Evolutionary conservation across 2,797 vertebrate species (phyloP), one percentile per base, ranked within the genome.

Genomic region (Sardinella longiceps): DNA sequence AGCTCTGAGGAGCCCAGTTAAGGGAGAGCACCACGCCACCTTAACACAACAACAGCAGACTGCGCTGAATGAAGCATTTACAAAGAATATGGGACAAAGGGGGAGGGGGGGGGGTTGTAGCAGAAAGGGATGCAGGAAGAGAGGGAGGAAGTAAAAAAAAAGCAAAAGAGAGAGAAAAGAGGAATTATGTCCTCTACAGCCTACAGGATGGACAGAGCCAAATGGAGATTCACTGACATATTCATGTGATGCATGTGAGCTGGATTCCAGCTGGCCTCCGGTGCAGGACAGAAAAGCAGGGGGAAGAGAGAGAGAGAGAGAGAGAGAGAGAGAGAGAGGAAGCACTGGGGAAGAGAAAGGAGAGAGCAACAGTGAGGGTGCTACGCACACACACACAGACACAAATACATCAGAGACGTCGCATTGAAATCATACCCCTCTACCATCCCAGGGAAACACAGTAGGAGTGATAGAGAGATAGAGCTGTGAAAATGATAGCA

Each of bases 51-150:
- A 74, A 77, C 33, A 77, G 33, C 70, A 77, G 18, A 77, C 70
- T 23, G 33, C 39, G 70, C 37, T 77, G 33, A 77, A 43, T 77
- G 70, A 77, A 77, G 33, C 60, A 84, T 80, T 89, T 90, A 89
- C 87, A 81, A 43, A 23, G 48, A 6, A 56, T 39, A 56, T 53
- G 56, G 7, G 56, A 70, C 63, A 70, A 33, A 37, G 12, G 5
- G 82, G 43, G 33, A 23, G n/a, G 23, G 14, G 23, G 15, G 46
- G n/a, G 60, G 46, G 33, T 12, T 30, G 82, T 18, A 15, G 18
- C 37, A 84, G 46, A 83, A 70, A 46, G 63, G 85, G 81, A 20
- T 58, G 33, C 0, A 82, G 85, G 86, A 84, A 84, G 50, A 83
- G 84, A 45, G 46, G 15, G 48, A 37, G 39, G 18, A 74, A 30